Percentiles rank a stretch among this genome's conserved stretches.
phyloP scores from a whole-genome alignment of 2,113 vertebrate species.

The Formicarius rufipectus region DNA sequence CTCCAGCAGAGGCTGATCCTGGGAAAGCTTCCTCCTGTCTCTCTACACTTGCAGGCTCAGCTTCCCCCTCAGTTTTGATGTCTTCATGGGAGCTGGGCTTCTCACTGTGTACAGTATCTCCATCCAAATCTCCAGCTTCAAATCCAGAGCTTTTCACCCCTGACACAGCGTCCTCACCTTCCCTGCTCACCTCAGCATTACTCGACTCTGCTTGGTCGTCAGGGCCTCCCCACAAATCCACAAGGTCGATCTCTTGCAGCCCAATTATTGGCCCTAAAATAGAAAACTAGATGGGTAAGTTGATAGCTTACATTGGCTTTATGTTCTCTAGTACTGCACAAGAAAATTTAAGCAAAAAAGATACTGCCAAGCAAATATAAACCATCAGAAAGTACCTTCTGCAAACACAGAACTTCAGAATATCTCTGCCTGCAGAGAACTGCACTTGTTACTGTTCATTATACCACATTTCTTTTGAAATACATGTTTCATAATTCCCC shows the following conservation, averaged over 20 bases:
- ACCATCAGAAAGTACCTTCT: not conserved
- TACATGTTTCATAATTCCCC: not conserved
- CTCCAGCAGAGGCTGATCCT: not conserved
- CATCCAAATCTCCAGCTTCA: not conserved
- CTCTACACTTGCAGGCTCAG: not conserved
- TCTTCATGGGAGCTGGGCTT: not conserved
- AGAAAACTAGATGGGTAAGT: constrained; percentile 11
- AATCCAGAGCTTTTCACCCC: not conserved
- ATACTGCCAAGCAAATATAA: not conserved
- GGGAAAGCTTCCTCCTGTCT: not conserved
- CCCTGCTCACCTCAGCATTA: not conserved
- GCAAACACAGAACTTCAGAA: not conserved
- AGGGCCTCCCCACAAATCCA: constrained; percentile 71
- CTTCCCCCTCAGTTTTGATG: not conserved
- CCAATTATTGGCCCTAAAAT: constrained; percentile 75
- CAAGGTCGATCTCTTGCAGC: constrained; percentile 67
- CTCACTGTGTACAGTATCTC: not conserved
- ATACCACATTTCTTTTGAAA: not conserved
- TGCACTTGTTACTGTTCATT: not conserved
- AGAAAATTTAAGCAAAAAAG: not conserved
- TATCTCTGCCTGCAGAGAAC: not conserved
- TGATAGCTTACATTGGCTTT: not conserved
- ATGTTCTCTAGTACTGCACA: not conserved
- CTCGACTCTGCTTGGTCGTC: not conserved
- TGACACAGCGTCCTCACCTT: not conserved